Conservation (phyloP, 2,113 vertebrate species). For the Acanthisitta chloris region DNA sequence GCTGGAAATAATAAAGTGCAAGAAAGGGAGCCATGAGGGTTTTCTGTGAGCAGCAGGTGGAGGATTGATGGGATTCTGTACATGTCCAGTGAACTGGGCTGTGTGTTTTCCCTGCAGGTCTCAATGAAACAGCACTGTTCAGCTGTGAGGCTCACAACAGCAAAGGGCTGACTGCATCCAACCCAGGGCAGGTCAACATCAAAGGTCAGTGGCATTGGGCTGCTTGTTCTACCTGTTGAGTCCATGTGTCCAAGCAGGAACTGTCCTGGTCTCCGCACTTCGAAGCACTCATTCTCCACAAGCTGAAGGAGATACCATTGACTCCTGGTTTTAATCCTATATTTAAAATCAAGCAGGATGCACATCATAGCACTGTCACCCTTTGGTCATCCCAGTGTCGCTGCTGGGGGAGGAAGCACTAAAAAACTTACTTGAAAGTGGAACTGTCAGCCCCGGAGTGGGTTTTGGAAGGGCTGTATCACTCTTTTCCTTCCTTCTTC, state of each 20-base stretch:
- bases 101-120: conserved; percentile 67
- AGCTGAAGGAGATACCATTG: neutral
- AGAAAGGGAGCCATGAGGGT: neutral
- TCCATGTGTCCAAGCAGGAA: neutral
- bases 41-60: neutral
- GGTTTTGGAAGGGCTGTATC: conserved; percentile 38
- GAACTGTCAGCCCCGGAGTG: neutral
- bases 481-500: conserved; percentile 72
- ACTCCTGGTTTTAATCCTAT: neutral
- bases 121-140: conserved; percentile 78
- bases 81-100: neutral
- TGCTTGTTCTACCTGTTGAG: neutral
- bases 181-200: conserved; percentile 83
- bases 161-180: conserved; percentile 85
- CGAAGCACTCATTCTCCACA: neutral
- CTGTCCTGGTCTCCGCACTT: neutral
- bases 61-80: neutral
- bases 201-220: conserved; percentile 77
- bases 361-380: accelerated
- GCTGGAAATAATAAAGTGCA: neutral
- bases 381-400: neutral
- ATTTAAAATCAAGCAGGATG: neutral
- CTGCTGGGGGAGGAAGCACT: neutral
- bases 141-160: conserved; percentile 90
- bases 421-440: neutral